Evolutionary conservation across 2,797 vertebrate genomes (phyloP), one percentile per base, ranked within the genome.

Genomic region (Acridotheres tristis): DNA sequence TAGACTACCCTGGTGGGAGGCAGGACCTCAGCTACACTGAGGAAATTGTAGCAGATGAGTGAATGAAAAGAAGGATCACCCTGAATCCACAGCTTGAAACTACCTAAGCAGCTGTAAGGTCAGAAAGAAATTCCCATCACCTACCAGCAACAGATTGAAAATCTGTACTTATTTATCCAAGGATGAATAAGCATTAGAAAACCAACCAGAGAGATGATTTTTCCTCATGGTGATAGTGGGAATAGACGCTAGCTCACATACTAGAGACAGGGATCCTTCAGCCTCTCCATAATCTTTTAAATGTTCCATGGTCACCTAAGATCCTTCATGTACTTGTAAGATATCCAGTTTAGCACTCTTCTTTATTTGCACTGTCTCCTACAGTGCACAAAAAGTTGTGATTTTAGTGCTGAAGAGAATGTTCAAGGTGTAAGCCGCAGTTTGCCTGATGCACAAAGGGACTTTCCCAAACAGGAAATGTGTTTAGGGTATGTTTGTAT

Each of bases 1-100:
- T 95, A 96, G 92, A 95, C 94, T 95, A 59, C 79, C 90, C 93
- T 97, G 95, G 93, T 97, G 97, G 95, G 96, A 97, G 86, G 91
- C 77, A 90, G 77, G 84, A 86, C 25, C 36, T 36, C 36, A 80
- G 47, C 69, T 91, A 48, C 36, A 66, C 34, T 7, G 19, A 86
- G 69, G 73, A 92, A 88, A 82, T 83, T 95, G 77, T 82, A 97
- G 82, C 81, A 96, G 91, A 97, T 93, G 82, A 95, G 87, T 90
- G 94, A 89, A 90, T 92, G 77, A 92, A 90, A 74, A 65, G 32
- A 78, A 76, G 36, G n/a, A 87, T 73, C 43, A 69, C 47, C 13
- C 42, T 45, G n/a, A 85, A 51, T 72, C 74, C 57, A 13, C 43
- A 59, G 10, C 29, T 38, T 50, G 7, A 3, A 13, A 85, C 11